Evolutionary conservation across 2,113 vertebrate genomes (phyloP).

Genomic region (Acrocephalus arundinaceus): DNA sequence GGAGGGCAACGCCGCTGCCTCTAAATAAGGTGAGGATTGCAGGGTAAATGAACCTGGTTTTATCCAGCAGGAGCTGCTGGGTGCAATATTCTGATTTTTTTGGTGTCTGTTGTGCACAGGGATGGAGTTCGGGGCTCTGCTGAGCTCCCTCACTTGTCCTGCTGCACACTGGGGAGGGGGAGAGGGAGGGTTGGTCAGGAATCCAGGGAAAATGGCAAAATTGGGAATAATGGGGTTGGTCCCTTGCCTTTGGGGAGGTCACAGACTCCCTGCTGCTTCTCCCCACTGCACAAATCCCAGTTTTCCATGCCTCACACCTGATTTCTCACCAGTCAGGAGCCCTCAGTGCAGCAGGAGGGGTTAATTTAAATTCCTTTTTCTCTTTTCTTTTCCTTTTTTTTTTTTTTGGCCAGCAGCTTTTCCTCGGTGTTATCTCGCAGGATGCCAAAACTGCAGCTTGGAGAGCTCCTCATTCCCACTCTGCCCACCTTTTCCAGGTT

Average conservation of each 20-base stretch:
- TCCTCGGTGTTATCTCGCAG: neutral
- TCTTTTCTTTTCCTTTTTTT: neutral
- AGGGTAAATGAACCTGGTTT: neutral
- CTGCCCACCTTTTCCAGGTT: neutral
- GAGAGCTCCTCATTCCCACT: neutral
- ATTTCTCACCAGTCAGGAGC: neutral
- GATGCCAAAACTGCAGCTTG: neutral
- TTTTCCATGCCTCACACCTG: neutral
- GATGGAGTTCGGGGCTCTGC: neutral
- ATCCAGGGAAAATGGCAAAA: neutral
- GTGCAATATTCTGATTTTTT: neutral
- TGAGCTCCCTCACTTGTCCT: neutral
- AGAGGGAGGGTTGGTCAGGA: neutral
- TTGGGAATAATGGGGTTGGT: neutral
- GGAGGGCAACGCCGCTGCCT: neutral
- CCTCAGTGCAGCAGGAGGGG: neutral
- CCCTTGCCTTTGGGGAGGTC: neutral
- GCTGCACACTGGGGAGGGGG: accelerated
- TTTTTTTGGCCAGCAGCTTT: neutral
- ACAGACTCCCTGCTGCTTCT: neutral
- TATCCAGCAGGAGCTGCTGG: neutral
- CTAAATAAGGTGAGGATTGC: neutral
- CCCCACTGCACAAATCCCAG: accelerated
- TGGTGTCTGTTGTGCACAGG: neutral
- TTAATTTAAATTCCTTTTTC: neutral